Evolutionary conservation across 2,888 invertebrate species (phyloP).

Genomic region (Gastrophysa polygoni): DNA sequence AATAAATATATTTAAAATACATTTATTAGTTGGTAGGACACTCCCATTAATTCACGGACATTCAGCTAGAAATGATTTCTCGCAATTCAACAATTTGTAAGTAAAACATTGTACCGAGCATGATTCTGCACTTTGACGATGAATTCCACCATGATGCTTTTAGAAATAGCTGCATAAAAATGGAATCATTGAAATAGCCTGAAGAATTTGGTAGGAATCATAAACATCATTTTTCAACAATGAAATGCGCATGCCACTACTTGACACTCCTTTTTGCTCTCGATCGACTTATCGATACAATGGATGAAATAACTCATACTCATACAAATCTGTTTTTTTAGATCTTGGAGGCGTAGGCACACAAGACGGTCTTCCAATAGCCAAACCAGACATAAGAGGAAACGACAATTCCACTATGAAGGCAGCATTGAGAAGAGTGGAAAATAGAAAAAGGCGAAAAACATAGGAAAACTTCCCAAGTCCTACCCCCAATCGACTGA

Average conservation of each 20-base stretch:
- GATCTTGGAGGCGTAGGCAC: slow-evolving; percentile 54
- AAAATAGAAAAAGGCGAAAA: slow-evolving; percentile 38
- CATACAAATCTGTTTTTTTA: slow-evolving; percentile 29
- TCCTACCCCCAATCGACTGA: slow-evolving; percentile 27
- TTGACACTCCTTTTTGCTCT: not conserved
- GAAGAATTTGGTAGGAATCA: too few species aligned
- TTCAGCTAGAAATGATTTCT: slow-evolving; percentile 41
- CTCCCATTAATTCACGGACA: slow-evolving; percentile 45
- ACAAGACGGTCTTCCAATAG: slow-evolving; percentile 47
- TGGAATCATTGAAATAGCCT: too few species aligned
- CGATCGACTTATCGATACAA: too few species aligned
- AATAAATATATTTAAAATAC: slow-evolving; percentile 5
- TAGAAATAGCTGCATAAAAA: not conserved
- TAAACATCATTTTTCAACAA: too few species aligned
- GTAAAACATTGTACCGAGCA: slow-evolving; percentile 16
- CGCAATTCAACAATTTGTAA: slow-evolving; percentile 40
- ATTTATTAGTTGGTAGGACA: slow-evolving; percentile 45
- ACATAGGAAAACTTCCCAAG: slow-evolving; percentile 22
- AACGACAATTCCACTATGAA: slow-evolving; percentile 37
- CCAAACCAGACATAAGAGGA: slow-evolving; percentile 41
- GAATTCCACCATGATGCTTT: too few species aligned
- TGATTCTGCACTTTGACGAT: not conserved
- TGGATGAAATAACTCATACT: too few species aligned
- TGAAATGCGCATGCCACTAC: not conserved
- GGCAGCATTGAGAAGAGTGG: slow-evolving; percentile 34